phyloP scores from a whole-genome alignment of 37 sponge, comb jelly and placozoan genomes.

The Eunapius fragilis region DNA sequence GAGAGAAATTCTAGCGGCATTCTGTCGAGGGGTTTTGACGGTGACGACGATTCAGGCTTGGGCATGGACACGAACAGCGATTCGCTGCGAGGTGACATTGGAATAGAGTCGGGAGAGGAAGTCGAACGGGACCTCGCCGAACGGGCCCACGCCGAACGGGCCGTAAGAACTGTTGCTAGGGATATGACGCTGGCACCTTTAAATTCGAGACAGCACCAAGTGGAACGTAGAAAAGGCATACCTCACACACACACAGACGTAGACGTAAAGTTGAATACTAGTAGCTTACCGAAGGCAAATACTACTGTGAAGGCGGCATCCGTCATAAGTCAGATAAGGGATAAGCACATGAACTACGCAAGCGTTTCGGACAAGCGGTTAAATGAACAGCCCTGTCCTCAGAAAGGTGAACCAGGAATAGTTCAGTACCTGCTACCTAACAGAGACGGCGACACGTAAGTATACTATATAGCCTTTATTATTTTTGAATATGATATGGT shows the following conservation, averaged over 20 bases:
- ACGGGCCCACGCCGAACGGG: no score
- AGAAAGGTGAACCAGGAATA: constrained; percentile 17
- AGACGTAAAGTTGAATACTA: neutral
- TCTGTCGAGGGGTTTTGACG: neutral
- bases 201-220: neutral
- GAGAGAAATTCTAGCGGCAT: neutral
- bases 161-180: neutral
- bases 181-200: neutral
- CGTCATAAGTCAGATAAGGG: neutral
- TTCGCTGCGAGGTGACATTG: neutral
- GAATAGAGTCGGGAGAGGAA: neutral
- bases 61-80: neutral
- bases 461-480: neutral
- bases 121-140: neutral
- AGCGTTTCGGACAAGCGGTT: neutral
- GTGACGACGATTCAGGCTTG: neutral
- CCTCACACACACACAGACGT: neutral
- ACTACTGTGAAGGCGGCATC: neutral
- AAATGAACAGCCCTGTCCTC: neutral
- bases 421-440: constrained; percentile 57
- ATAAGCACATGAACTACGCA: neutral
- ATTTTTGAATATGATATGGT: neutral
- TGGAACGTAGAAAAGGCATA: neutral
- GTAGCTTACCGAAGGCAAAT: neutral
- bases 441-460: constrained; percentile 87